Evolutionary conservation across 2,888 invertebrate genomes (phyloP), one percentile per base, ranked within the genome.

Genomic region (Diploptera punctata): DNA sequence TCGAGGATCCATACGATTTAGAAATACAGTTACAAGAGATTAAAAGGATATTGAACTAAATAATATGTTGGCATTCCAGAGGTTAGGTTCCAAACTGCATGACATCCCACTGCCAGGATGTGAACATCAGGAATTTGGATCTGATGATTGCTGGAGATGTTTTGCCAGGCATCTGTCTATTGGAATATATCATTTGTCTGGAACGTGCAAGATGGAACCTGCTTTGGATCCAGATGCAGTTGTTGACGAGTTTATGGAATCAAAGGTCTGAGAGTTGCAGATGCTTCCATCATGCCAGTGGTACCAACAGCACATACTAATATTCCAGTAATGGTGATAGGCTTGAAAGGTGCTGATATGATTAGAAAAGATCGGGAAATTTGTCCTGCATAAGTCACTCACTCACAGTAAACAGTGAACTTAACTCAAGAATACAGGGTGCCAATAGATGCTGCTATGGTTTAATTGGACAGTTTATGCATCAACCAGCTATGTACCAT

Each of bases 121-220:
- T 79, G 82, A 83, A 49, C 79, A 86, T 43, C 84, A 85, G 0
- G 80, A 83, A 0, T 89, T 89, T 76, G 89, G 86, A 0, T 87
- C 87, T 19, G 91, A 92, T 75, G 85, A 83, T 1, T 92, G 92
- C 78, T 91, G 90, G 82, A 88, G 87, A 43, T 93, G 92, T 78
- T 87, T 90, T 78, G 85, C 88, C 0, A 86, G 89, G 71, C 87
- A 88, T 81, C 86, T 90, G 76, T 88, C 90, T 0, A 87, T 89
- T 75, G 91, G 90, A 1, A 87, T 91, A 70, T 91, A 91, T 79
- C 91, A 91, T 79, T 86, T 31, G 54, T 19, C 57, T n/a, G 73
- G 74, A 9, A 74, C 72, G 7, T 68, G 69, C 72, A 60, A 52
- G 18, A 74, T 72, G 72, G 71, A 72, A 4, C 72, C 68, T 43